Conservation (phyloP, 2,888 invertebrate species). For the Glyphotaelius pellucidus region DNA sequence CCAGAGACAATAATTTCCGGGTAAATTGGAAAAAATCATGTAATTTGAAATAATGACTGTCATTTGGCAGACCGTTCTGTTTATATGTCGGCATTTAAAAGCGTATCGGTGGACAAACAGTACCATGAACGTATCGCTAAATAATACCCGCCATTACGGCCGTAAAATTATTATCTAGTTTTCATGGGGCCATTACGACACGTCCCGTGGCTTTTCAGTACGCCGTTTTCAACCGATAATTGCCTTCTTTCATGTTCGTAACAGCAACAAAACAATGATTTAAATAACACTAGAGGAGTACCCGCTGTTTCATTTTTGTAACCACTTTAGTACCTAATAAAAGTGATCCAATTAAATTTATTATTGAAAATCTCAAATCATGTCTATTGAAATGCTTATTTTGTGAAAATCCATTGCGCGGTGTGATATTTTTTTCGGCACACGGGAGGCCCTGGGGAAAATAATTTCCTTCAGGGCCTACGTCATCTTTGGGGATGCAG, state of each 20-base stretch:
- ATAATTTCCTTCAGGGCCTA: no score
- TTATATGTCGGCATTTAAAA: background rate
- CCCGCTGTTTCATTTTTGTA: background rate
- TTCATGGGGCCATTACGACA: background rate
- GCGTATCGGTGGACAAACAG: background rate
- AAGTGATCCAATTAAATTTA: background rate
- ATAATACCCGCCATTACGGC: background rate
- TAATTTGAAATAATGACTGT: background rate
- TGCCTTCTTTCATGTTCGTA: constrained; percentile 20
- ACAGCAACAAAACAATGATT: background rate
- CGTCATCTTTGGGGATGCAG: no score
- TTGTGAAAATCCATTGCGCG: background rate
- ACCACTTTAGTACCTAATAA: background rate
- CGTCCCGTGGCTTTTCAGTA: background rate
- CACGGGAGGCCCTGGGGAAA: no score
- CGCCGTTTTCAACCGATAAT: background rate
- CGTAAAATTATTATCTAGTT: background rate
- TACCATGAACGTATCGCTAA: background rate
- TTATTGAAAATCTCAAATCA: no score
- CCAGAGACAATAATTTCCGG: background rate
- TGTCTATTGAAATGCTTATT: no score
- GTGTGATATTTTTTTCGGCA: no score
- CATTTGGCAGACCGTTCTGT: background rate
- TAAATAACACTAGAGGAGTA: background rate
- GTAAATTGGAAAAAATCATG: background rate